Evolutionary conservation across 2,888 invertebrate genomes (phyloP).

Genomic region (Thecophora atra): DNA sequence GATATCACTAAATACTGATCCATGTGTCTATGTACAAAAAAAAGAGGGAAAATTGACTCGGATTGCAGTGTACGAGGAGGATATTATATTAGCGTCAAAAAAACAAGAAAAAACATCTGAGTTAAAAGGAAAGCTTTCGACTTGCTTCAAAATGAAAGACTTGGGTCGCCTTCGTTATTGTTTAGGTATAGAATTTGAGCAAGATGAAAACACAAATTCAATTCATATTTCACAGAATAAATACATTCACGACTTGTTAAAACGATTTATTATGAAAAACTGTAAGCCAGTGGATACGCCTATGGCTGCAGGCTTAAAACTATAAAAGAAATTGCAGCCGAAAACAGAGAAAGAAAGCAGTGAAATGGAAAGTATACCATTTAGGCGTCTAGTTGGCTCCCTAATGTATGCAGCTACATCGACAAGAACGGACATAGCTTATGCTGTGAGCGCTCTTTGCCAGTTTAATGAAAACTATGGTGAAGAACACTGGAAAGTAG

Average conservation of each 20-base stretch:
- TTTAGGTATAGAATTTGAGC: constrained; percentile 8
- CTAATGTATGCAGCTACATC: constrained; percentile 40
- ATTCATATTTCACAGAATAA: neutral
- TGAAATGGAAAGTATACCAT: neutral
- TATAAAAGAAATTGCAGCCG: neutral
- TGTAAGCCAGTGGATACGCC: neutral
- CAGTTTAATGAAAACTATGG: constrained; percentile 38
- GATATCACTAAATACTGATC: neutral
- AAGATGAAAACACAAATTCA: neutral
- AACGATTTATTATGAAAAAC: constrained; percentile 1
- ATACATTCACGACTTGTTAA: constrained; percentile 7
- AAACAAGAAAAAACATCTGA: constrained; percentile 12
- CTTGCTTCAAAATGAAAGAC: constrained; percentile 37
- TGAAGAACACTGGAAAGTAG: constrained; percentile 37
- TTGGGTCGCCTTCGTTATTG: neutral
- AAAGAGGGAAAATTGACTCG: neutral
- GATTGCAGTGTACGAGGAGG: constrained; percentile 15
- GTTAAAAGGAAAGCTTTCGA: constrained; percentile 30
- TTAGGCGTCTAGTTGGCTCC: constrained; percentile 40
- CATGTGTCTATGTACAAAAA: neutral
- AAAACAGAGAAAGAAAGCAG: neutral
- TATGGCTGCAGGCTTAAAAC: neutral
- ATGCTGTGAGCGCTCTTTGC: constrained; percentile 35
- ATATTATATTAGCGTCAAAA: constrained; percentile 35
- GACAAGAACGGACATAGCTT: constrained; percentile 41